Evolutionary conservation across 35 echinoderm and acorn worm genomes (phyloP), one percentile per base, ranked within the genome.

Genomic region (Acanthaster planci): DNA sequence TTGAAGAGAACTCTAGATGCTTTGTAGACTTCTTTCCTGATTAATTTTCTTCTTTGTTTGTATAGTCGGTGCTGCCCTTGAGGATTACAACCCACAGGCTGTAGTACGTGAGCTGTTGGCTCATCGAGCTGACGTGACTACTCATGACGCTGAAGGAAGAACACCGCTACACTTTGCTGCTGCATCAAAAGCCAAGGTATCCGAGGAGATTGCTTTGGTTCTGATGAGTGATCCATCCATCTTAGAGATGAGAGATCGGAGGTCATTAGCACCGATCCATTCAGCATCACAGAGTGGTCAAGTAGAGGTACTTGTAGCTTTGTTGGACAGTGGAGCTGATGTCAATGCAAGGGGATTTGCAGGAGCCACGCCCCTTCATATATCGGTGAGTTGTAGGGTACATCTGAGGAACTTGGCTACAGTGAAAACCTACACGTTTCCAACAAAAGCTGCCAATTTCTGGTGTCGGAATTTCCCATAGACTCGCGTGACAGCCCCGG

Each of bases 281-380:
- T 86, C 78, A 16, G 96, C 96, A n/a, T 94, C 96, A 1, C 81
- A 91, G 47, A 87, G 86, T 76, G 96, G 96, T 21, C 92, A 93
- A 22, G 86, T 93, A 38, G 83, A 91, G 22, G 79, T 92, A 0
- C 37, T 99, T 15, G 50, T 99, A 39, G 89, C 96, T 5, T 60
- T 99, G 12, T 23, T 99, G 51, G 96, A 91, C 17, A 88, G 82
- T 5, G 96, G 96, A 26, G 92, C 84, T 7, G 88, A 99, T 80
- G 89, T 99, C 14, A 99, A 99, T 76, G 35, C 52, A 27, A 84
- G 96, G 27, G 96, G 92, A 0, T 85, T 85, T 78, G 96, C 96
- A 21, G 96, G 96, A 19, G 38, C 89, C 16, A 99, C 96, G n/a
- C 92, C 96, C 1, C 86, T 99, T 2, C 96, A 99, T 91, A 79